Percentiles rank a stretch among this genome's conserved stretches.
phyloP scores from a whole-genome alignment of 2,113 vertebrate species.

The Rhinichthys klamathensis region DNA sequence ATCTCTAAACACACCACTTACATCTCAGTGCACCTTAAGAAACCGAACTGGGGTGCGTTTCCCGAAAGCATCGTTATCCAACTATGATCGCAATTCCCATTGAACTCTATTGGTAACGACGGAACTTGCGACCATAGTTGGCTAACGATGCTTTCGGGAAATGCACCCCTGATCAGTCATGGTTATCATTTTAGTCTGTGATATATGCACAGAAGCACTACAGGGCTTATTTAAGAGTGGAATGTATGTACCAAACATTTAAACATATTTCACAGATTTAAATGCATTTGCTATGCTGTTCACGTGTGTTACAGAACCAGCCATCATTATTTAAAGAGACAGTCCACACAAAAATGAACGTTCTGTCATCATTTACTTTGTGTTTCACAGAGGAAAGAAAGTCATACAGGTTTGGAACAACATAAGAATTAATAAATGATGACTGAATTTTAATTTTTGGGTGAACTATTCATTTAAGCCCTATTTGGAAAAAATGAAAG shows the following conservation, averaged over 20 bases:
- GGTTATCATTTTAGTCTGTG: not conserved
- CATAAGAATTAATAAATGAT: not conserved
- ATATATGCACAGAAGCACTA: not conserved
- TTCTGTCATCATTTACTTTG: not conserved
- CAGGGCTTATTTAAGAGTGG: slow-evolving; percentile 9
- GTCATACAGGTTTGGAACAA: not conserved
- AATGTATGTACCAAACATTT: slow-evolving; percentile 29
- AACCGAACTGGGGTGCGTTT: no score
- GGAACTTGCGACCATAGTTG: no score
- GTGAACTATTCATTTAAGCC: not conserved
- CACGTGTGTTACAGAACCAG: not conserved
- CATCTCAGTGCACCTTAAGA: slow-evolving; percentile 6
- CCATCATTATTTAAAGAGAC: not conserved
- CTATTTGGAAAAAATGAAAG: not conserved
- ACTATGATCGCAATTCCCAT: no score
- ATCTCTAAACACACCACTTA: not conserved
- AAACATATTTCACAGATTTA: slow-evolving; percentile 7
- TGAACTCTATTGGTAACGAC: no score
- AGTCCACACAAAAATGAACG: not conserved
- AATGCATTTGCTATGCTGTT: not conserved
- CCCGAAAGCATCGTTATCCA: no score
- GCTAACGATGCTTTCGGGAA: no score
- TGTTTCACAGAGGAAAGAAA: not conserved
- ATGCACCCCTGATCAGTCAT: not conserved
- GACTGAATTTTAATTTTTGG: no score